Evolutionary conservation across 2,888 invertebrate species (phyloP).

Genomic region (Ctena decussata): DNA sequence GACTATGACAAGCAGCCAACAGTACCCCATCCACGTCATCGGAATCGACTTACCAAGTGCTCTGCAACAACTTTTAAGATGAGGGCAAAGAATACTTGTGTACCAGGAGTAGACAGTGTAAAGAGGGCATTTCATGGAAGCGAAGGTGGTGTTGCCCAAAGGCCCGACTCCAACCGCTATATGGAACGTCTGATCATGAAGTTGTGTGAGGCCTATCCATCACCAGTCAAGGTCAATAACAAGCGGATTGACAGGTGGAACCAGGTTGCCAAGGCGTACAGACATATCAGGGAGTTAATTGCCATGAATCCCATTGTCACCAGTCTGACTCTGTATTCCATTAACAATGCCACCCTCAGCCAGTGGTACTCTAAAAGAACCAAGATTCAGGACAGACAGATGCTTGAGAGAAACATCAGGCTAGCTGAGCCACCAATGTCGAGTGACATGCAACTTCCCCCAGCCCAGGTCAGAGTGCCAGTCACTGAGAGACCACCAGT

Average conservation of each 20-base stretch:
- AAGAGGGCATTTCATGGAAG: slow-evolving; percentile 37
- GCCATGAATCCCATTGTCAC: slow-evolving; percentile 23
- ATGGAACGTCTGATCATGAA: slow-evolving; percentile 31
- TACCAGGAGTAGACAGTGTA: slow-evolving; percentile 34
- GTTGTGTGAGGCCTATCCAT: slow-evolving; percentile 25
- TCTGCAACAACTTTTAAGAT: slow-evolving; percentile 18
- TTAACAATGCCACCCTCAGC: slow-evolving; percentile 39
- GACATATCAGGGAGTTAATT: slow-evolving; percentile 14
- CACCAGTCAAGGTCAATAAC: slow-evolving; percentile 13
- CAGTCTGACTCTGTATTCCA: slow-evolving; percentile 8
- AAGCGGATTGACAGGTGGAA: slow-evolving; percentile 24
- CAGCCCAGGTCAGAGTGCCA: not conserved
- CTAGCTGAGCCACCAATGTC: slow-evolving; percentile 25
- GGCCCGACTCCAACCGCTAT: slow-evolving; percentile 37
- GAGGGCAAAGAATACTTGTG: not conserved
- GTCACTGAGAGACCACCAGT: not conserved
- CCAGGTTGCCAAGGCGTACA: slow-evolving; percentile 18
- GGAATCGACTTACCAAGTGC: no score
- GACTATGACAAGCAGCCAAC: slow-evolving; percentile 40
- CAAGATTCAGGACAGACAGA: slow-evolving; percentile 29
- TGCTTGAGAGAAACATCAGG: slow-evolving; percentile 42
- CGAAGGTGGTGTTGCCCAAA: slow-evolving; percentile 33
- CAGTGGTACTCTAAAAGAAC: slow-evolving; percentile 23
- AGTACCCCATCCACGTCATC: slow-evolving; percentile 13
- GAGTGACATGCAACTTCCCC: slow-evolving; percentile 6